Evolutionary conservation across 2,797 vertebrate genomes (phyloP).

Genomic region (Microchirus variegatus): DNA sequence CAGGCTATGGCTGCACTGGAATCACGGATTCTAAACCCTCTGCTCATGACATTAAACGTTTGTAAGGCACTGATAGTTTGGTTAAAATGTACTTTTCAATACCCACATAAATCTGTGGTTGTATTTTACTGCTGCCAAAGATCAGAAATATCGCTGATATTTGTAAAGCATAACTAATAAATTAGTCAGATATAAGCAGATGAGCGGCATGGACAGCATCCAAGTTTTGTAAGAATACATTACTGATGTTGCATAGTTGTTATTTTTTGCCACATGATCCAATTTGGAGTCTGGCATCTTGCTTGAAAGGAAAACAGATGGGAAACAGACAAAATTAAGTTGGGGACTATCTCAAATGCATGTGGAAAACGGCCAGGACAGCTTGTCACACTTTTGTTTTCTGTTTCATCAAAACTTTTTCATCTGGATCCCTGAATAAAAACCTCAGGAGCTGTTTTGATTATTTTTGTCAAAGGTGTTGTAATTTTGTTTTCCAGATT

Average conservation of each 20-base stretch:
- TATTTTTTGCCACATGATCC: conserved; percentile 1
- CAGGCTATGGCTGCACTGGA: neutral
- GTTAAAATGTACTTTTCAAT: neutral
- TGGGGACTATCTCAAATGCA: neutral
- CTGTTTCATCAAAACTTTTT: neutral
- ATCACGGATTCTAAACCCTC: neutral
- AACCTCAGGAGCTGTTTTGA: neutral
- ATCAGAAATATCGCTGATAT: neutral
- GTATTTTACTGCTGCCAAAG: neutral
- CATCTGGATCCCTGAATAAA: too few relatives aligned
- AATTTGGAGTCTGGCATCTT: neutral
- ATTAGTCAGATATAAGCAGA: neutral
- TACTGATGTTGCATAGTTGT: neutral
- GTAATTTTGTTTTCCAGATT: neutral
- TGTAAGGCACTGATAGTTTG: conserved; percentile 4
- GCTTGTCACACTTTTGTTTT: neutral
- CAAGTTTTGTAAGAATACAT: neutral
- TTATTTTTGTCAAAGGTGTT: neutral
- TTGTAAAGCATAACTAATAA: neutral
- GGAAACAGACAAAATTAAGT: neutral
- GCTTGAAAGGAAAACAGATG: neutral
- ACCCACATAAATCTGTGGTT: neutral
- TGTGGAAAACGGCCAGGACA: neutral
- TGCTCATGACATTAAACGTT: neutral
- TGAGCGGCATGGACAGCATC: neutral